Evolutionary conservation across 2,888 invertebrate species (phyloP), one percentile per base, ranked within the genome.

Genomic region (Drosophila austrosaltans): DNA sequence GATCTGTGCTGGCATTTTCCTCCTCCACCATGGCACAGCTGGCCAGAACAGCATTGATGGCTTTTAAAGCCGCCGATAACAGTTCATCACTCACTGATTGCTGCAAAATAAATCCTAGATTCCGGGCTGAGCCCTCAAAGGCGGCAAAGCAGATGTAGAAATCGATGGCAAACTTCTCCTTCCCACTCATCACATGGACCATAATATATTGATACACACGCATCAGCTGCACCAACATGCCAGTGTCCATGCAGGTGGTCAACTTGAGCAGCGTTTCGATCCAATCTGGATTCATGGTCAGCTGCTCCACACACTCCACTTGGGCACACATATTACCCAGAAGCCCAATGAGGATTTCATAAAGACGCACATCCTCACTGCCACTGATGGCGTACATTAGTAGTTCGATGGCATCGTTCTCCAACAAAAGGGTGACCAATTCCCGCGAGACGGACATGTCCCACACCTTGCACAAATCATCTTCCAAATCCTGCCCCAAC

Each of bases 381-480:
- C 94, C 93, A 67, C 94, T 93, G 16, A 95, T 94, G 20, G 96
- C 92, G 58, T 81, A 85, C n/a, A 90, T 80, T 22, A 92, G 91
- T 0, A 93, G 62, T 65, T 95, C 94, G 3, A 96, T 93, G 69
- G 95, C 95, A 72, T 96, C 94, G 72, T 96, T 94, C 78, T 95
- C 93, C 65, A 95, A 92, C 10, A 97, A 92, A 86, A 95, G 95
- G 53, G 94, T 87, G 8, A 96, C 96, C 0, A 97, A 95, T 87
- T 96, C 96, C 76, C 94, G 94, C 79, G 97, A 96, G 0, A 95
- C 93, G 0, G 97, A 96, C 96, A 97, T 97, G 80, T 97, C 97
- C 97, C 97, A 97, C 0, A 97, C 91, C 5, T 95, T 94, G 87
- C 96, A 96, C 42, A 97, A 93, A 84, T 96, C 95, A 28, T 94